These are phyloP conservation scores for Xenotilapia longispinis DNA, from an alignment of 2,113 vertebrate genomes.

Conservation along the genomic window DNA sequence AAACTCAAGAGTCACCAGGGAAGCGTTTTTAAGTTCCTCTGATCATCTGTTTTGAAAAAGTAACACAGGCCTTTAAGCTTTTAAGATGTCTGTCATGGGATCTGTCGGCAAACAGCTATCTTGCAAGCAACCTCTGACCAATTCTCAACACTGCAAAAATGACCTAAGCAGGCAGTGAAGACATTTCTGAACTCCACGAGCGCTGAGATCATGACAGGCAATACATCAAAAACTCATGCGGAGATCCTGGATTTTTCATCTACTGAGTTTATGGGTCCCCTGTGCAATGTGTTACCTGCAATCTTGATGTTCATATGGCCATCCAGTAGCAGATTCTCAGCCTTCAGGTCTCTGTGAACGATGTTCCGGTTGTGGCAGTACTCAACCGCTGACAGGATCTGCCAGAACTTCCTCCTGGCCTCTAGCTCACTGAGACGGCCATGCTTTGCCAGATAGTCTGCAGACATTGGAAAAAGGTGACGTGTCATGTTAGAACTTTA, in stretches of 20 bases:
- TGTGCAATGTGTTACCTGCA: constrained; percentile 76
- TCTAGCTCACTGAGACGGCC: constrained; percentile 90
- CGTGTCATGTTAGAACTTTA: not conserved
- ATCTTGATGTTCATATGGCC: constrained; percentile 99
- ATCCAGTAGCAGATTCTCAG: constrained; percentile 93
- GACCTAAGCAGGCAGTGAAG: constrained; percentile 6
- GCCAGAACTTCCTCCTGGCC: constrained; percentile 96
- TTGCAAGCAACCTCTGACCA: not conserved
- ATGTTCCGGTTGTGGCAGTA: constrained; percentile 92
- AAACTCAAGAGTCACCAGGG: not conserved
- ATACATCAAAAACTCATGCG: not conserved
- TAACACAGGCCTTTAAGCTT: not conserved
- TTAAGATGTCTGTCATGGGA: not conserved
- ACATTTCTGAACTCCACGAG: constrained; percentile 17
- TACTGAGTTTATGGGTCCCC: not conserved
- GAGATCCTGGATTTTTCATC: not conserved
- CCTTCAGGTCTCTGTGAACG: constrained; percentile 95
- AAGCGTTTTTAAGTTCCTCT: not conserved
- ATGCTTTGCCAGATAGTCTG: constrained; percentile 95
- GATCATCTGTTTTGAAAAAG: not conserved
- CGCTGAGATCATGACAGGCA: constrained; percentile 8
- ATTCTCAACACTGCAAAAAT: constrained; percentile 32
- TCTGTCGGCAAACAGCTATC: not conserved
- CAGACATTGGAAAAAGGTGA: not conserved
- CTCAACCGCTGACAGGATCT: constrained; percentile 93